phyloP scores from a whole-genome alignment of 1,140 invertebrate species.

The Drosophila sproati region DNA sequence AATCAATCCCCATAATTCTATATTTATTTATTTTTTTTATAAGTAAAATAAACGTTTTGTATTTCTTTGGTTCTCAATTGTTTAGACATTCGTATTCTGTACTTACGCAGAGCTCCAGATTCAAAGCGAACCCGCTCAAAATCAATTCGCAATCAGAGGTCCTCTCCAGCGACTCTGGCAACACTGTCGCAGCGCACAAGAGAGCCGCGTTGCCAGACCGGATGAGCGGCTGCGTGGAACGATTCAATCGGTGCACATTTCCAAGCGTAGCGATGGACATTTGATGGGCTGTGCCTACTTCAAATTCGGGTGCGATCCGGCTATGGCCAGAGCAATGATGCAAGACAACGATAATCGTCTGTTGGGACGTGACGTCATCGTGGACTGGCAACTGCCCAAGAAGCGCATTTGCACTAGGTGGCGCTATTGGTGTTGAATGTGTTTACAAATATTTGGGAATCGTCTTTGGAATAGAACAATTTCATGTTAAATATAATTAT shows the following conservation, averaged over 20 bases:
- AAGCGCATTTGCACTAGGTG: slow-evolving; percentile 13
- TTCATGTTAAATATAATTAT: too few species aligned
- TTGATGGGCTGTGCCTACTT: slow-evolving; percentile 52
- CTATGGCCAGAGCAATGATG: slow-evolving; percentile 35
- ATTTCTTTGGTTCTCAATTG: slow-evolving; percentile 16
- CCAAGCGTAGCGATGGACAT: slow-evolving; percentile 43
- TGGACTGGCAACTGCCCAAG: slow-evolving; percentile 48
- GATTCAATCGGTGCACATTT: slow-evolving; percentile 46
- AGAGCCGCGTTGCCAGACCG: background rate
- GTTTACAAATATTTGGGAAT: too few species aligned
- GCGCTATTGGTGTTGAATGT: slow-evolving; percentile 47
- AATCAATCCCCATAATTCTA: too few species aligned
- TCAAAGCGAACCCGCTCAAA: background rate
- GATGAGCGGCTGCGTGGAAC: slow-evolving; percentile 35
- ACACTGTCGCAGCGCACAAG: slow-evolving; percentile 4
- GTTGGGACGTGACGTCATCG: slow-evolving; percentile 31
- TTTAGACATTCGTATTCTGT: slow-evolving; percentile 36
- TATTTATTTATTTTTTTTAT: background rate
- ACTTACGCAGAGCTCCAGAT: slow-evolving; percentile 30
- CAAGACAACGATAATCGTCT: slow-evolving; percentile 17
- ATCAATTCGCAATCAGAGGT: background rate
- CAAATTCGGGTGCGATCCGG: slow-evolving; percentile 39
- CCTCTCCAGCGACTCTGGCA: slow-evolving; percentile 44
- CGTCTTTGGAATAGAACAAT: too few species aligned
- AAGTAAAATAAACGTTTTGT: background rate